Evolutionary conservation across 2,113 vertebrate species (phyloP).

Genomic region (Oncorhynchus mykiss): DNA sequence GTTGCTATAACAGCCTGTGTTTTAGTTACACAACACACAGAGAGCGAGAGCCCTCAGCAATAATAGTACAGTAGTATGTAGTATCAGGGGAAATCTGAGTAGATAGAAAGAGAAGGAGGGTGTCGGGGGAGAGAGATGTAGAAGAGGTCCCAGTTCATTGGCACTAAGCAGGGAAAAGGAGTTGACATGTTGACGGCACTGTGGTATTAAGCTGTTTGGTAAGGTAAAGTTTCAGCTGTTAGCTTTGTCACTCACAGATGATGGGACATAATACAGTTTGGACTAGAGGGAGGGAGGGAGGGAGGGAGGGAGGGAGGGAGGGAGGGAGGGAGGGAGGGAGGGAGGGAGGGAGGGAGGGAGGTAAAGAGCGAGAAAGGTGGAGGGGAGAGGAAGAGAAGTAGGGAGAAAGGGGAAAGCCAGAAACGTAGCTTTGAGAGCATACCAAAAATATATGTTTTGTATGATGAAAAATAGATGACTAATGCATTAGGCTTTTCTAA

Average conservation of each 20-base stretch:
- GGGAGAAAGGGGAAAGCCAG: background rate
- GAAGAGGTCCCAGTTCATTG: slow-evolving; percentile 33
- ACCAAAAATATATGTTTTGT: background rate
- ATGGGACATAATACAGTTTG: slow-evolving; percentile 20
- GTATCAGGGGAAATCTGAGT: slow-evolving; percentile 52
- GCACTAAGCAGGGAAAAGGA: slow-evolving; percentile 44
- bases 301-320: background rate
- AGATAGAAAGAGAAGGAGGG: slow-evolving; percentile 59
- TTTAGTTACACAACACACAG: slow-evolving; percentile 61
- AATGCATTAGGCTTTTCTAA: background rate
- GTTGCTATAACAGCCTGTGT: slow-evolving; percentile 76
- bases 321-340: too few species aligned
- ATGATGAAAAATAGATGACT: background rate
- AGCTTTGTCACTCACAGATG: slow-evolving; percentile 40
- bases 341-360: background rate
- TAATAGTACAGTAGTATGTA: slow-evolving; percentile 44
- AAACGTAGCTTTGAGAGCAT: background rate
- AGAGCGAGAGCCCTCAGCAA: background rate
- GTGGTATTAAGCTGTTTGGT: slow-evolving; percentile 42
- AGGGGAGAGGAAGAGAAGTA: background rate
- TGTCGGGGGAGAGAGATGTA: slow-evolving; percentile 32
- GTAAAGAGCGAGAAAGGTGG: background rate
- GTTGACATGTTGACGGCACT: slow-evolving; percentile 41
- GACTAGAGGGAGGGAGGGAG: background rate
- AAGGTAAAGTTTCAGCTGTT: slow-evolving; percentile 59